Percentiles rank a stretch among this genome's conserved stretches.
phyloP scores from a whole-genome alignment of 2,113 vertebrate genomes.

The Marmota flaviventris region DNA sequence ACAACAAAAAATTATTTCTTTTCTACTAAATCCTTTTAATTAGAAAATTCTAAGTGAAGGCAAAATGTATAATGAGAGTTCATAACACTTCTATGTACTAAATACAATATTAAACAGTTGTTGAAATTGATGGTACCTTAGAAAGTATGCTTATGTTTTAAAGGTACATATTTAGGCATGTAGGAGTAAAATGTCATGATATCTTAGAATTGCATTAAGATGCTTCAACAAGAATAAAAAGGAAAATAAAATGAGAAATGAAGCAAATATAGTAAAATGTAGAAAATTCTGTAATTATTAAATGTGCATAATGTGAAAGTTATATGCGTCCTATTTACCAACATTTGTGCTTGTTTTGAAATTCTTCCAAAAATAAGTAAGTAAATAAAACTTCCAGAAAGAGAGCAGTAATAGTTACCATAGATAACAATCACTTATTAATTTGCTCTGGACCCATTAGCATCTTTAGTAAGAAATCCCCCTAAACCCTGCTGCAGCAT shows the following conservation, averaged over 20 bases:
- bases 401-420: neutral
- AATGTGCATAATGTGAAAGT: neutral
- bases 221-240: neutral
- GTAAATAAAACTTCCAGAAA: slow-evolving; percentile 35
- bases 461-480: neutral
- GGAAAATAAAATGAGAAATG: neutral
- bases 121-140: neutral
- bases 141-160: neutral
- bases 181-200: neutral
- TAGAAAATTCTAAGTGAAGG: neutral
- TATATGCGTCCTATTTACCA: neutral
- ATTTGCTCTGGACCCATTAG: neutral
- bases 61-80: neutral
- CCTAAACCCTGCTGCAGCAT: neutral
- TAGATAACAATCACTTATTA: neutral
- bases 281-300: neutral
- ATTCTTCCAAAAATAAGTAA: neutral
- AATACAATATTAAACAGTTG: neutral
- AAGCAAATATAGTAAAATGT: neutral
- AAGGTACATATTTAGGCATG: neutral
- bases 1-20: neutral
- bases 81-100: neutral
- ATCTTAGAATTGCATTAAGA: neutral
- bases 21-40: neutral
- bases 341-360: neutral